phyloP scores from a whole-genome alignment of 2,888 invertebrate genomes.

The Clusia tigrina region DNA sequence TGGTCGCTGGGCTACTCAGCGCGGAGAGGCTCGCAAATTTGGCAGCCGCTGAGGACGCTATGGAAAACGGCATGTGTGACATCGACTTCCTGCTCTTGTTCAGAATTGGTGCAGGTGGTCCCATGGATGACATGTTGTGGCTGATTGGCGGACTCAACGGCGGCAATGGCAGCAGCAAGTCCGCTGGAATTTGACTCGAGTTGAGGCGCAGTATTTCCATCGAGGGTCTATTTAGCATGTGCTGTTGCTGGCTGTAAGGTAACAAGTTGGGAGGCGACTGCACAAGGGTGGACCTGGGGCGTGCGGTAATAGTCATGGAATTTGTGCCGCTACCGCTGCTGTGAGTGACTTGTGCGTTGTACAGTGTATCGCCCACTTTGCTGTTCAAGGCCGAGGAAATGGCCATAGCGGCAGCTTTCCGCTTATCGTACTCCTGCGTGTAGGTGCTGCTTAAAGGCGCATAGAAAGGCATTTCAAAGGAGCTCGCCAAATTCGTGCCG shows the following conservation, averaged over 20 bases:
- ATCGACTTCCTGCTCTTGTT: slow-evolving; percentile 65
- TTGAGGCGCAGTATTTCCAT: slow-evolving; percentile 58
- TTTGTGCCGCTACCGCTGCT: slow-evolving; percentile 28
- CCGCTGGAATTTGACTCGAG: slow-evolving; percentile 35
- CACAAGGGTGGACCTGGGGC: slow-evolving; percentile 26
- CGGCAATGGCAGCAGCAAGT: slow-evolving; percentile 30
- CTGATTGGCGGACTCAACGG: slow-evolving; percentile 41
- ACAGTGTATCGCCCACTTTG: slow-evolving; percentile 26
- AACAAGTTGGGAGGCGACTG: slow-evolving; percentile 33
- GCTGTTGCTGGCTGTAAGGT: slow-evolving; percentile 11
- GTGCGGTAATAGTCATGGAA: slow-evolving; percentile 40
- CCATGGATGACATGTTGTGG: slow-evolving; percentile 64
- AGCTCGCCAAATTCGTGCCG: slow-evolving; percentile 14
- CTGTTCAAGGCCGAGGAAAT: slow-evolving; percentile 27
- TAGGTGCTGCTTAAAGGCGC: slow-evolving; percentile 46
- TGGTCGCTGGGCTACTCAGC: neutral
- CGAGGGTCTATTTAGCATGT: slow-evolving; percentile 45
- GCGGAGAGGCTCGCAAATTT: slow-evolving; percentile 45
- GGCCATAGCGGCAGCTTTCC: slow-evolving; percentile 41
- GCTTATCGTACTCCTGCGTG: slow-evolving; percentile 40
- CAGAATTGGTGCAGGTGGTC: slow-evolving; percentile 67
- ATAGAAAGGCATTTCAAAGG: slow-evolving; percentile 45
- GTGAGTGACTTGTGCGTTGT: slow-evolving; percentile 26
- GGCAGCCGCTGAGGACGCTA: slow-evolving; percentile 40
- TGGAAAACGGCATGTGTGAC: slow-evolving; percentile 37